A percentile compares a stretch with the other conserved stretches of the same genome.
Conservation (phyloP, 2,113 vertebrate species). For the Columba janthina region DNA sequence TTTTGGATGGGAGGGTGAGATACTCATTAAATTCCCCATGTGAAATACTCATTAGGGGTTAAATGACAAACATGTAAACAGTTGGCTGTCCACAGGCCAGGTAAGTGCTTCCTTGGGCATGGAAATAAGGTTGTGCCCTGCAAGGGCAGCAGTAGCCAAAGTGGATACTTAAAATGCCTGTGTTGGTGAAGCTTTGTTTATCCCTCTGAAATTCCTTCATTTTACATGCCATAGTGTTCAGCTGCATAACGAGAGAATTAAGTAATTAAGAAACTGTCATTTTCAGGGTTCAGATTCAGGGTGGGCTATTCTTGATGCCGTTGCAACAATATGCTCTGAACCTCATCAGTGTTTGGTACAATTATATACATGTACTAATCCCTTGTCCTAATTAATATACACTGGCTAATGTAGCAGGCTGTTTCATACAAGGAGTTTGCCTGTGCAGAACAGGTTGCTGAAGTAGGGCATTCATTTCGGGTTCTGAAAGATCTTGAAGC, state of each 20-base stretch:
- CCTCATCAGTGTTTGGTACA: neutral
- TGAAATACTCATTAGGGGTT: neutral
- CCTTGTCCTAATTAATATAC: neutral
- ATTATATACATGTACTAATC: neutral
- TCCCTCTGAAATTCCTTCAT: neutral
- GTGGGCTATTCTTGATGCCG: neutral
- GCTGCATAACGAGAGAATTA: neutral
- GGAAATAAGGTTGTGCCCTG: neutral
- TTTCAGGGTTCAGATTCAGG: neutral
- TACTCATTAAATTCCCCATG: neutral
- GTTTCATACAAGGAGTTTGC: neutral
- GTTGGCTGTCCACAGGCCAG: neutral
- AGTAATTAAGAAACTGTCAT: neutral
- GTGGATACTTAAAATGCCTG: neutral
- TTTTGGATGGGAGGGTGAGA: neutral
- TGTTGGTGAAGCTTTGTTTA: neutral
- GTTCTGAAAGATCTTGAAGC: neutral
- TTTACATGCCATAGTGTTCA: neutral
- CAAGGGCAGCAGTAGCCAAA: neutral
- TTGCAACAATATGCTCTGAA: neutral
- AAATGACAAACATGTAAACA: neutral
- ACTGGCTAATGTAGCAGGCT: neutral
- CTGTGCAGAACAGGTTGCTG: neutral
- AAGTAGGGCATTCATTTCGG: neutral
- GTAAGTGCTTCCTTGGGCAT: neutral